Conservation (phyloP, 2,888 invertebrate genomes). For the Emmelina monodactyla region DNA sequence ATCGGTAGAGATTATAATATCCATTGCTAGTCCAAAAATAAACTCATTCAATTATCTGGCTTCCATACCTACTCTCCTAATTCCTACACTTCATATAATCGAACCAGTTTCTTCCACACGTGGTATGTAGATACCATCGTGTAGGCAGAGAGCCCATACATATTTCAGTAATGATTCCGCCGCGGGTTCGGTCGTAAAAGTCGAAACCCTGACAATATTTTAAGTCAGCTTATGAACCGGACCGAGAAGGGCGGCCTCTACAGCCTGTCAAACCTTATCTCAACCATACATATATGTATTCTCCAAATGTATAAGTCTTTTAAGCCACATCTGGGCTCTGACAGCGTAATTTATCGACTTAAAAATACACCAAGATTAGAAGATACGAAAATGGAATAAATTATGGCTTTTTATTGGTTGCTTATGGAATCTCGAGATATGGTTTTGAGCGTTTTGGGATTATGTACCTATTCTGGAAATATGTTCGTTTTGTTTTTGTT, state of each 20-base stretch:
- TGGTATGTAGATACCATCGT: too few species aligned
- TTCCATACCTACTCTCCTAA: too few species aligned
- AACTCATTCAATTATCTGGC: too few species aligned
- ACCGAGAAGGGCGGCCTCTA: conserved; percentile 39
- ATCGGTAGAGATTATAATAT: too few species aligned
- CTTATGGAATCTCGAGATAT: not conserved
- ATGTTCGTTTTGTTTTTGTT: too few species aligned
- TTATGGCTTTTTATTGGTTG: not conserved
- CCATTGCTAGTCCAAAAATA: too few species aligned
- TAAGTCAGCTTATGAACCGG: conserved; percentile 36
- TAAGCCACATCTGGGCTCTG: conserved; percentile 54
- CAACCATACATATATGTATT: too few species aligned
- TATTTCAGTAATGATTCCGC: conserved; percentile 43
- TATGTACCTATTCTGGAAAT: too few species aligned
- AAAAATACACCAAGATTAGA: conserved; percentile 59
- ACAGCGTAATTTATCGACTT: conserved; percentile 62
- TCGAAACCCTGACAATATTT: conserved; percentile 60
- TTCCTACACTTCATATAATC: too few species aligned
- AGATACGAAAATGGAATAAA: conserved; percentile 29
- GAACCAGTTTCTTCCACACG: too few species aligned
- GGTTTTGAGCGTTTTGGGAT: not conserved
- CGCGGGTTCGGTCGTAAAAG: conserved; percentile 50
- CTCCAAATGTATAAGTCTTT: too few species aligned
- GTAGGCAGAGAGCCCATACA: too few species aligned
- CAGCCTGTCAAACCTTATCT: conserved; percentile 25